Evolutionary conservation across 2,888 invertebrate species (phyloP).

Genomic region (Neria commutata): DNA sequence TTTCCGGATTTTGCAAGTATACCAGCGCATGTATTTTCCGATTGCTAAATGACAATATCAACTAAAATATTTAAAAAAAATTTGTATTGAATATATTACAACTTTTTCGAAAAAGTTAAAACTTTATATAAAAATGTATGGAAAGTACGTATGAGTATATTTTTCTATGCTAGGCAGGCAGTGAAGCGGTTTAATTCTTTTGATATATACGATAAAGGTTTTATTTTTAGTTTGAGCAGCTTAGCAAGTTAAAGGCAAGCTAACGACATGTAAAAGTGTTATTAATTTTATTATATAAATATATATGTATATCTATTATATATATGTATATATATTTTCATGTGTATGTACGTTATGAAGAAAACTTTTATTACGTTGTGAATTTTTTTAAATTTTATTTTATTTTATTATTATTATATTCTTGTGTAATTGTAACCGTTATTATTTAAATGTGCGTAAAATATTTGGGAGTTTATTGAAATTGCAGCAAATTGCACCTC

Average conservation of each 20-base stretch:
- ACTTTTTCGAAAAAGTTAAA: constrained; percentile 16
- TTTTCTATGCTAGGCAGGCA: constrained; percentile 29
- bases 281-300: constrained; percentile 27
- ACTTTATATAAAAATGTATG: constrained; percentile 9
- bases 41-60: constrained; percentile 53
- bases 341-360: constrained; percentile 29
- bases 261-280: constrained; percentile 31
- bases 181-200: constrained; percentile 15
- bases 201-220: constrained; percentile 16
- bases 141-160: constrained; percentile 17
- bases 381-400: constrained; percentile 12
- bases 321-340: constrained; percentile 35
- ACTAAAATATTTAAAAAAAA: constrained; percentile 32
- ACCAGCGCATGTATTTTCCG: constrained; percentile 42
- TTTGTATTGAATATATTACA: constrained; percentile 20
- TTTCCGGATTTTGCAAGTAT: background rate
- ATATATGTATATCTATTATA: constrained; percentile 26
- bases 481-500: too few species aligned
- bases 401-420: constrained; percentile 8
- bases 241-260: constrained; percentile 10
- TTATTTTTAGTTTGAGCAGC: too few species aligned
- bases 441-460: too few species aligned
- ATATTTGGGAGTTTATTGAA: too few species aligned
- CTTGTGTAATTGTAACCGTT: background rate
- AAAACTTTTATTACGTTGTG: constrained; percentile 21